phyloP scores from a whole-genome alignment of 2,113 vertebrate species.

The cat (Felis catus) region DNA sequence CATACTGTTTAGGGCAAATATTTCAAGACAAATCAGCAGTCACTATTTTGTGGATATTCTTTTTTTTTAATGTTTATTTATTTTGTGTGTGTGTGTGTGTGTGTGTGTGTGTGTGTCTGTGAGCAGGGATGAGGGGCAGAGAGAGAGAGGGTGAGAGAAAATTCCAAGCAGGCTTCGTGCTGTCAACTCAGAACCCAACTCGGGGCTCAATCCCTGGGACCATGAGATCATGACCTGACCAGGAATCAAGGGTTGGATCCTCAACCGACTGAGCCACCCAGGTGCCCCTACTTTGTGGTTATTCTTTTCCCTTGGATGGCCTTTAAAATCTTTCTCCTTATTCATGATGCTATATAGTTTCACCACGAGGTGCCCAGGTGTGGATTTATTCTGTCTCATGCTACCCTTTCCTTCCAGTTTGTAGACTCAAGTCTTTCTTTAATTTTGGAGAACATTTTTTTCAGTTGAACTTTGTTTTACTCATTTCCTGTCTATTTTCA shows the following conservation, averaged over 20 bases:
- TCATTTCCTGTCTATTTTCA: background rate
- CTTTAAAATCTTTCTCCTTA: background rate
- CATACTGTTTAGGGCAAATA: background rate
- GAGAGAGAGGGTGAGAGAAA: too few relatives aligned
- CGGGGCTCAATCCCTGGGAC: too few relatives aligned
- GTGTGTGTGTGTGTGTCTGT: too few relatives aligned
- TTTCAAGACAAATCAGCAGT: background rate
- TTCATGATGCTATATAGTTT: background rate
- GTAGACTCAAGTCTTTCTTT: too few relatives aligned
- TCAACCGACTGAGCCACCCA: too few relatives aligned
- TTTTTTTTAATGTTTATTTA: too few relatives aligned
- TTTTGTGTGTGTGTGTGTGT: too few relatives aligned
- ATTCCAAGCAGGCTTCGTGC: too few relatives aligned
- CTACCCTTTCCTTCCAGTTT: background rate
- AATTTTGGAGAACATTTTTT: background rate
- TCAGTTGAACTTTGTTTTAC: background rate
- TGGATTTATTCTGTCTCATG: background rate
- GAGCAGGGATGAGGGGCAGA: too few relatives aligned
- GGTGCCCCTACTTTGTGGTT: background rate
- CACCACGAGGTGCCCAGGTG: background rate
- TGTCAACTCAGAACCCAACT: too few relatives aligned
- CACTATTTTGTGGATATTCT: background rate
- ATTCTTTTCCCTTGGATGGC: background rate
- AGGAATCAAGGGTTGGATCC: too few relatives aligned
- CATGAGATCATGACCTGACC: too few relatives aligned